Evolutionary conservation across 2,797 vertebrate genomes (phyloP).

Genomic region (Emydoidea blandingii): DNA sequence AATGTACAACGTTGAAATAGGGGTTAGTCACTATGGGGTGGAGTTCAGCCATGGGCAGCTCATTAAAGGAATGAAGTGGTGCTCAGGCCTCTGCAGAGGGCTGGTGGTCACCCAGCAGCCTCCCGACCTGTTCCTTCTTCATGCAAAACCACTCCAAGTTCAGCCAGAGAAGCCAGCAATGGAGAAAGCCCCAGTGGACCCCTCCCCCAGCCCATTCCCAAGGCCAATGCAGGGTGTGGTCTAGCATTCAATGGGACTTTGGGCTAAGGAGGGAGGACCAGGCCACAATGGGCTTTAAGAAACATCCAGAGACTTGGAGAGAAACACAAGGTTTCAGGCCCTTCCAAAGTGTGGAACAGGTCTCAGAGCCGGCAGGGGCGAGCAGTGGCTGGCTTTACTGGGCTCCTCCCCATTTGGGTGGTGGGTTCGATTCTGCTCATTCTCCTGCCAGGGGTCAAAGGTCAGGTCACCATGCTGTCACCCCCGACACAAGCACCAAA

Average conservation of each 20-base stretch:
- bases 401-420: background rate
- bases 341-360: background rate
- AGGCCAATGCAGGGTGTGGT: background rate
- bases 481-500: background rate
- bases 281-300: background rate
- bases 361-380: background rate
- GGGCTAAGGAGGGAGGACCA: background rate
- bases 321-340: background rate
- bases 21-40: background rate
- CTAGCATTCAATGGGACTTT: background rate
- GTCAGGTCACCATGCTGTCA: background rate
- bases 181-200: background rate
- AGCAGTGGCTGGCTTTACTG: background rate
- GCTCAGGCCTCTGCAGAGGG: background rate
- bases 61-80: background rate
- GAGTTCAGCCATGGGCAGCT: background rate
- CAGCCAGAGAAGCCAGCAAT: background rate
- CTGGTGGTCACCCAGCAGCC: background rate
- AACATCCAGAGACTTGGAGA: background rate
- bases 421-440: background rate
- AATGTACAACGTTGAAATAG: background rate
- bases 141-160: background rate
- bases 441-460: background rate
- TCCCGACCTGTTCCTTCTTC: too few relatives aligned
- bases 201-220: background rate